Conservation (phyloP, 2,797 vertebrate species). For the Champsocephalus gunnari region DNA sequence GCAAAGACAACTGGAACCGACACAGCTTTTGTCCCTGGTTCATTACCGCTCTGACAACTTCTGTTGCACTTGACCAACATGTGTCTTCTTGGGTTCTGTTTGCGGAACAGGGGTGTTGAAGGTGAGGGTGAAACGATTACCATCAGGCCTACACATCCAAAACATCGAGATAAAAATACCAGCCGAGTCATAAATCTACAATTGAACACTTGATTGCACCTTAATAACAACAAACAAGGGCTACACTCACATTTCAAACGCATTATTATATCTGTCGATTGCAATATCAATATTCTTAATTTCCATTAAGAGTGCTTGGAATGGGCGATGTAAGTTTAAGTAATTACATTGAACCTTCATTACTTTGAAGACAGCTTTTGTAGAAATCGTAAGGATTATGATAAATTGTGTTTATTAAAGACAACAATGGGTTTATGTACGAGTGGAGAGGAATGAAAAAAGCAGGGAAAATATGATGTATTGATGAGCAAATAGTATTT, state of each 20-base stretch:
- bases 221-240: slow-evolving; percentile 73
- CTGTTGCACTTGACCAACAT: slow-evolving; percentile 14
- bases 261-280: slow-evolving; percentile 78
- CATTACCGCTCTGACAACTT: slow-evolving; percentile 9
- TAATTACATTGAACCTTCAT: slow-evolving; percentile 77
- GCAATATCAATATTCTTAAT: slow-evolving; percentile 75
- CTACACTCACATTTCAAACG: slow-evolving; percentile 75
- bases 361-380: slow-evolving; percentile 73
- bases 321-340: slow-evolving; percentile 69
- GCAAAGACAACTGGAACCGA: not conserved
- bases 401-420: slow-evolving; percentile 78
- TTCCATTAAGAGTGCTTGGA: slow-evolving; percentile 67
- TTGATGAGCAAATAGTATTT: not conserved
- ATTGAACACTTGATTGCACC: slow-evolving; percentile 71
- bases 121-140: slow-evolving; percentile 46
- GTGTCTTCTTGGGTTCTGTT: slow-evolving; percentile 35
- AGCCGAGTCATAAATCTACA: slow-evolving; percentile 64
- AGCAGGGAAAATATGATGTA: not conserved
- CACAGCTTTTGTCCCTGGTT: slow-evolving; percentile 4
- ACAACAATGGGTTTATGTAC: slow-evolving; percentile 49
- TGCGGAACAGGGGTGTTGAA: not conserved
- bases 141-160: slow-evolving; percentile 32
- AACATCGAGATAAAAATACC: slow-evolving; percentile 44
- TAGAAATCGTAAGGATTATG: slow-evolving; percentile 75
- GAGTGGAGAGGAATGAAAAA: not conserved